phyloP scores from a whole-genome alignment of 2,888 invertebrate genomes.

The Subacronicta megacephala region DNA sequence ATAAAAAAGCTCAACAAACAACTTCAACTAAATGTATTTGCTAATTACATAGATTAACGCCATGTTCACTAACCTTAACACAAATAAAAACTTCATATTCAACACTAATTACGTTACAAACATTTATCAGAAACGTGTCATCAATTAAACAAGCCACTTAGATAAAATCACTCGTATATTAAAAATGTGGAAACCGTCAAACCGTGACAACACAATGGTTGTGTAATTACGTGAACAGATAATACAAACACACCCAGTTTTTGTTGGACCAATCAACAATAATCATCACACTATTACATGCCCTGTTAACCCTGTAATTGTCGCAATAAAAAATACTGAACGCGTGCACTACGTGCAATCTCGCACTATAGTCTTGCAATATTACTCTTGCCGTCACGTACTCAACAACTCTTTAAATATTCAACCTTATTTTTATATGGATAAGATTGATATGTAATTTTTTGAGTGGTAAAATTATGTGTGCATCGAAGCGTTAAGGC shows the following conservation, averaged over 20 bases:
- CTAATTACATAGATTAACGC: constrained; percentile 15
- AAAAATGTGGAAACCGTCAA: constrained; percentile 29
- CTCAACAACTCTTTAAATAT: constrained; percentile 14
- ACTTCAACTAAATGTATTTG: constrained; percentile 13
- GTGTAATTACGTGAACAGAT: constrained; percentile 23
- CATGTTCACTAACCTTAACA: constrained; percentile 40
- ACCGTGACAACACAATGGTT: constrained; percentile 51
- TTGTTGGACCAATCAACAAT: constrained; percentile 74
- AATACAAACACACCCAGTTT: constrained; percentile 63
- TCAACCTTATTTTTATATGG: constrained; percentile 13
- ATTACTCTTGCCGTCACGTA: constrained; percentile 3
- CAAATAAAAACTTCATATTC: constrained; percentile 44
- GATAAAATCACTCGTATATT: constrained; percentile 40
- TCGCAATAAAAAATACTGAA: constrained; percentile 71
- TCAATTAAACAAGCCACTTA: constrained; percentile 36
- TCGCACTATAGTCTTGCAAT: constrained; percentile 51
- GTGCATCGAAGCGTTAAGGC: constrained; percentile 65
- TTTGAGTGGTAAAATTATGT: constrained; percentile 20
- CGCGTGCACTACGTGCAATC: constrained; percentile 65
- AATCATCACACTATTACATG: constrained; percentile 74
- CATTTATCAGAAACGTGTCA: constrained; percentile 34
- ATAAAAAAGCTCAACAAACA: constrained; percentile 23
- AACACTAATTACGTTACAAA: constrained; percentile 35
- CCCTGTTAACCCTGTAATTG: constrained; percentile 77
- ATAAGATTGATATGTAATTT: constrained; percentile 23